These are phyloP conservation scores for Leptopterna dolabrata DNA, from an alignment of 2,888 invertebrate genomes.

Conservation along the genomic window DNA sequence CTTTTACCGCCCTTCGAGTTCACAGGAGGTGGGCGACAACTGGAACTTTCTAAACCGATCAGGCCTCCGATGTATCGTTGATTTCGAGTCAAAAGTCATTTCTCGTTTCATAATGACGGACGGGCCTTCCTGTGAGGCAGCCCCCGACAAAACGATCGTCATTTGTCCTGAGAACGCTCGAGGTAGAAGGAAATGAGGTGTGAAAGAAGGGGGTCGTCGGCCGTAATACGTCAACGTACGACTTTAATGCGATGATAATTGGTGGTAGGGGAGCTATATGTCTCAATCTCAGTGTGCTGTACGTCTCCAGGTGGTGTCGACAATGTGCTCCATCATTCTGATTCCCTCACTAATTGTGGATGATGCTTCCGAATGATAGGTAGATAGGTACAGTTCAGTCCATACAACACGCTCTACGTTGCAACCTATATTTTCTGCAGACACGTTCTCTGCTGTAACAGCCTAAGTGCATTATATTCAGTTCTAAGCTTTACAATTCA, in stretches of 20 bases:
- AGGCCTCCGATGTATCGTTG: background rate
- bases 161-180: background rate
- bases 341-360: background rate
- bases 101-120: background rate
- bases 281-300: background rate
- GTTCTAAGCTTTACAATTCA: too few species aligned
- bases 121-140: background rate
- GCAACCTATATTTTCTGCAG: too few species aligned
- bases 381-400: background rate
- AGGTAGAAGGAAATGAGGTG: background rate
- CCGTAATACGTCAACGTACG: background rate
- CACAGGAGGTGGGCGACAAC: background rate
- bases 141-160: background rate
- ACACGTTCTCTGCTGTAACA: too few species aligned
- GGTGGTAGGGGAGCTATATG: background rate
- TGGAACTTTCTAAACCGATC: slow-evolving; percentile 12
- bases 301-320: background rate
- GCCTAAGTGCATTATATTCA: too few species aligned
- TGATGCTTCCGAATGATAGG: too few species aligned
- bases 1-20: background rate
- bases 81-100: background rate
- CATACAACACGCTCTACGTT: background rate
- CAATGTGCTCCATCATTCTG: background rate
- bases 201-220: background rate
- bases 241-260: background rate